Conservation (phyloP, 2,797 vertebrate genomes). For the Dipus sagitta region DNA sequence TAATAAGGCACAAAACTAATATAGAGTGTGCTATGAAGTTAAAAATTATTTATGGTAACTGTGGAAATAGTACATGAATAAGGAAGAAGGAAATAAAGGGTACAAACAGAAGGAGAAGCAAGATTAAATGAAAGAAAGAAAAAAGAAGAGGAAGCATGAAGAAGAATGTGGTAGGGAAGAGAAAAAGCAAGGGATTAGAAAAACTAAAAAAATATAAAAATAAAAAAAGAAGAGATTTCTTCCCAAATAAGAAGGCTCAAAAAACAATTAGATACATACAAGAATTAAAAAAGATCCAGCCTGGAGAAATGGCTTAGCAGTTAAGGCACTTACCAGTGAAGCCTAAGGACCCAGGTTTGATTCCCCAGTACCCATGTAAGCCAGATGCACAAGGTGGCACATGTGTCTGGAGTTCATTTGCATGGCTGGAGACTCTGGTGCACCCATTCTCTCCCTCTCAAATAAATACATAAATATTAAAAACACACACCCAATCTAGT, state of each 20-base stretch:
- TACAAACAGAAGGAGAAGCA: not conserved
- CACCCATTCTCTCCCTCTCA: too few relatives aligned
- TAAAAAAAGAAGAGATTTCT: not conserved
- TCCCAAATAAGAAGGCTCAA: not conserved
- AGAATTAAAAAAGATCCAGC: not conserved
- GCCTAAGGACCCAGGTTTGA: too few relatives aligned
- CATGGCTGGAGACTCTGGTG: too few relatives aligned
- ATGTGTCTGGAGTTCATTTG: too few relatives aligned
- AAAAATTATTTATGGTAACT: too few relatives aligned
- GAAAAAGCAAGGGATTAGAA: not conserved
- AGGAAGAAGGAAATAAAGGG: not conserved
- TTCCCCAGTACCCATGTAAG: too few relatives aligned
- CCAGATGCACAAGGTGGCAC: too few relatives aligned
- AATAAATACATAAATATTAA: too few relatives aligned
- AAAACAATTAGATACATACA: not conserved
- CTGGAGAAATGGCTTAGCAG: too few relatives aligned
- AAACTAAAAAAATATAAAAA: not conserved
- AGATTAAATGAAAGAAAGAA: not conserved
- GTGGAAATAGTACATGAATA: not conserved
- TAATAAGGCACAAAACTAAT: not conserved
- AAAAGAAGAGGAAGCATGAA: not conserved
- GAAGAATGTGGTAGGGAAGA: not conserved
- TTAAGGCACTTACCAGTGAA: too few relatives aligned
- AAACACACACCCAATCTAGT: not conserved
- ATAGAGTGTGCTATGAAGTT: not conserved